Evolutionary conservation across 2,113 vertebrate species (phyloP), one percentile per base, ranked within the genome.

Genomic region (Plestiodon gilberti): DNA sequence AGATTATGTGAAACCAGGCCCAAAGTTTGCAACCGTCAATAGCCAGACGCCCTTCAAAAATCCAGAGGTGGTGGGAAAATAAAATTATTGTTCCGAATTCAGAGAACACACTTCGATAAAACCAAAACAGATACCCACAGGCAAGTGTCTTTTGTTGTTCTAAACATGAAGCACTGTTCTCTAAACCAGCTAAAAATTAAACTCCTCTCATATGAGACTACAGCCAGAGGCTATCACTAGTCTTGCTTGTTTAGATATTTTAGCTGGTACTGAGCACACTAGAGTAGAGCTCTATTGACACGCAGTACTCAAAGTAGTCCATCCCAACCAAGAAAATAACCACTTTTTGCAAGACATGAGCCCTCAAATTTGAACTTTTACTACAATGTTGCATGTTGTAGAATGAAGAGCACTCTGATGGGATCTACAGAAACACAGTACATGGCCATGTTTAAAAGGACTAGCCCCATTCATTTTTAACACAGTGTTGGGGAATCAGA

Each of bases 1-100:
- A 59, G 77, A 81, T 87, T 69, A 87, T 65, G 52, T 74, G 61
- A 74, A 80, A 81, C 70, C 73, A 87, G 85, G 78, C 40, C 78
- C 70, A 81, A 85, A 43, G 70, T 80, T 75, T 65, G 55, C 55
- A 55, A 83, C 64, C 48, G 22, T 67, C 83, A 81, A 69, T 10
- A 0, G 2, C n/a, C 1, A 65, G 30, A 80, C 33, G 25, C 62
- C 30, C 0, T 7, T 78, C 17, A n/a, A 8, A 67, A 25, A 6
- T 9, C 43, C 6, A 61, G 67, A 75, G 62, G 65, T 64, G 25
- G 57, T 84, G 88, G 83, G 48, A 62, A 71, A 8, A 4, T 43
- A 40, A 67, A 70, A 40, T 76, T 33, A 82, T 25, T 77, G 59
- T 83, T 62, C 3, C 0, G 55, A 55, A 75, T 86, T 81, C 40